A percentile compares a stretch with the other conserved stretches of the same genome.
phyloP scores from a whole-genome alignment of 1,140 invertebrate species.

The Phthorimaea operculella region DNA sequence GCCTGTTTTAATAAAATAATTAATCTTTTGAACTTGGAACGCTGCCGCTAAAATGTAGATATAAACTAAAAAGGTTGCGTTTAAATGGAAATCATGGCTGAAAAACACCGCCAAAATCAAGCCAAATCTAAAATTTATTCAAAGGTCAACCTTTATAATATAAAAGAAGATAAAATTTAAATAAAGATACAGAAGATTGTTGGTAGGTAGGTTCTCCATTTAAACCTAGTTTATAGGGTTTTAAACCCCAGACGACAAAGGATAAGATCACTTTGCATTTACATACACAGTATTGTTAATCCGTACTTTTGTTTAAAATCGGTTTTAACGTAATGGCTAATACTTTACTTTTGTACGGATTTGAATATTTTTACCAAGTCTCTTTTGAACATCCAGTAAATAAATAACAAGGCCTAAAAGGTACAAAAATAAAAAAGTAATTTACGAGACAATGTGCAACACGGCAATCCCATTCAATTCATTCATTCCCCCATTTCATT shows the following conservation, averaged over 20 bases:
- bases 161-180: background rate
- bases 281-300: conserved; percentile 21
- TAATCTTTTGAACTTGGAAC: background rate
- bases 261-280: conserved; percentile 22
- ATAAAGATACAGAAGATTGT: background rate
- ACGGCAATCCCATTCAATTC: background rate
- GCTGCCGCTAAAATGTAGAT: no score
- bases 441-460: background rate
- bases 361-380: background rate
- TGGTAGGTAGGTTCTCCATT: background rate
- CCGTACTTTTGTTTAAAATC: conserved; percentile 6
- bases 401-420: background rate
- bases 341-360: background rate
- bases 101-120: no score
- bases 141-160: background rate
- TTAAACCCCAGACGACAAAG: conserved; percentile 1
- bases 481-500: background rate
- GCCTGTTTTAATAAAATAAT: background rate
- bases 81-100: no score
- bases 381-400: background rate
- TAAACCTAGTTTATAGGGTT: background rate
- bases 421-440: background rate
- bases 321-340: background rate
- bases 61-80: no score
- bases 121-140: no score